Base-by-base conservation (phyloP, 2,888 invertebrate genomes). In the Tetragnatha montana region DNA sequence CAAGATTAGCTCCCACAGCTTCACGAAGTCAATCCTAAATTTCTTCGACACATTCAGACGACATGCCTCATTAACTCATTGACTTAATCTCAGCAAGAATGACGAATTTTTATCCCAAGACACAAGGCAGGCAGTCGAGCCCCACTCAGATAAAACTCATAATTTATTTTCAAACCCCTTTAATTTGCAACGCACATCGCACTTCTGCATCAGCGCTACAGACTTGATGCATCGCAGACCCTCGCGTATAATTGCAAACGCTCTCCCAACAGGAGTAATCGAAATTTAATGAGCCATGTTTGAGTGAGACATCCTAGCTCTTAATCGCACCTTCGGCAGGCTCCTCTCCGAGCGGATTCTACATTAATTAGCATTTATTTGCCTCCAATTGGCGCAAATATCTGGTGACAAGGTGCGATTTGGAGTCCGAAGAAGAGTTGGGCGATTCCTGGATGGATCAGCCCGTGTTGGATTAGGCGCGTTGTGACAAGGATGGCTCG, bases 271-370 rank as follows among this genome's bases (percentile, higher is more conserved):
- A 10, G 60, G 60, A 60, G 60, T 60, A 60, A 60, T 60, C 60
- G 60, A 60, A 60, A 60, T 60, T 60, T 60, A 60, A 60, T 60
- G 60, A 60, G 60, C 60, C 60, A 60, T 60, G 60, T 60, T 60
- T 60, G 60, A 60, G 60, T 60, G 60, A 60, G 60, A 60, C 60
- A 60, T 60, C 60, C 60, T 60, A 17, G 60, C 60, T 60, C 60
- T 60, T 60, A 60, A 60, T 60, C 60, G 60, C 60, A 60, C 60
- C 60, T 60, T 60, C 60, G 10, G 4, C 60, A 17, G 12, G 60
- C 60, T 60, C 4, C 60, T 60, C 60, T 60, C 8, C 7, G 17
- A 60, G 17, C 60, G 6, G 60, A 60, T 60, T 60, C 60, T 60
- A 60, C 17, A 60, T 60, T 60, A 60, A 60, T 60, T 60, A 60